These are phyloP conservation scores for Archegozetes longisetosus DNA, from an alignment of 1,140 invertebrate genomes.

Conservation along the genomic window DNA sequence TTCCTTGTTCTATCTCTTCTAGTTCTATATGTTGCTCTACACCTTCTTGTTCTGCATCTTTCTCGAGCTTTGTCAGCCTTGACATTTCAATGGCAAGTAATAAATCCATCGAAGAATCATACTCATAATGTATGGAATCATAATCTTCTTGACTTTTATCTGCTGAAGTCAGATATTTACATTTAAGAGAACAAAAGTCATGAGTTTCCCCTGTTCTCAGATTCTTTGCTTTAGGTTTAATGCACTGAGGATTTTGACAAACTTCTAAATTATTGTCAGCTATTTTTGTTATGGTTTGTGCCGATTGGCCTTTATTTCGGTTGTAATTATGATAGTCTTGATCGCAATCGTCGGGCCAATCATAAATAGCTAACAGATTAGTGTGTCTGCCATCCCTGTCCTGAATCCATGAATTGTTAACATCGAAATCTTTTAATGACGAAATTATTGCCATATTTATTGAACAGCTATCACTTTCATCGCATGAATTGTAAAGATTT, in stretches of 20 bases:
- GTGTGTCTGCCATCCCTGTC: constrained; percentile 37
- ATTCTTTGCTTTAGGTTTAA: constrained; percentile 31
- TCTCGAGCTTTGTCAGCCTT: background rate
- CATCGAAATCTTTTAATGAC: constrained; percentile 36
- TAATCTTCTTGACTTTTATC: background rate
- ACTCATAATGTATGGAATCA: background rate
- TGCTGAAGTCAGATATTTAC: constrained; percentile 18
- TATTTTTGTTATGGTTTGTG: background rate
- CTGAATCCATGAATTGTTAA: constrained; percentile 39
- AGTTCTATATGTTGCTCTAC: too few species aligned
- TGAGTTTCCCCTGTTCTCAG: constrained; percentile 36
- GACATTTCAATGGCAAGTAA: background rate
- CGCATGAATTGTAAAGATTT: background rate
- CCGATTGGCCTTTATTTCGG: constrained; percentile 23
- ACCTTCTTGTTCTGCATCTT: background rate
- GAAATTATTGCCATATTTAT: constrained; percentile 22
- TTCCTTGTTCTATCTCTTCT: background rate
- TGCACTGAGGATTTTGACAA: constrained; percentile 31
- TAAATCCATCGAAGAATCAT: background rate
- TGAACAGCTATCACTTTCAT: background rate
- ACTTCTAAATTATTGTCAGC: constrained; percentile 13
- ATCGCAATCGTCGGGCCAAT: constrained; percentile 43
- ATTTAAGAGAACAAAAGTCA: constrained; percentile 36
- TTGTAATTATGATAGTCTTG: constrained; percentile 30
- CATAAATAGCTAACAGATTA: constrained; percentile 39